Percentiles rank a stretch among this genome's conserved stretches.
Evolutionary conservation across 2,888 invertebrate species (phyloP).

Genomic region (Melanotus villosus): DNA sequence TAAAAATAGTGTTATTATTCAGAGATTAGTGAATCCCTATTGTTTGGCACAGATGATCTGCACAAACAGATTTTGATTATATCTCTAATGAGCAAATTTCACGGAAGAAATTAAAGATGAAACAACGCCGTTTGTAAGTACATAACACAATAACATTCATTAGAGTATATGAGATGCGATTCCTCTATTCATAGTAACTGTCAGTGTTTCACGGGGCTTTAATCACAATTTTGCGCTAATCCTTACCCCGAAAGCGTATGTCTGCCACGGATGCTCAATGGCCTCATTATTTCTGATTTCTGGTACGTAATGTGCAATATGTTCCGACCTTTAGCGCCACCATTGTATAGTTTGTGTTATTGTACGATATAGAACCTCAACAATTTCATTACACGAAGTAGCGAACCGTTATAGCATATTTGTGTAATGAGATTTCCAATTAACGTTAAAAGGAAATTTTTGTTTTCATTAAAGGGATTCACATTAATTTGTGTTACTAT

Average conservation of each 20-base stretch:
- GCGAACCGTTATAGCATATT: constrained; percentile 12
- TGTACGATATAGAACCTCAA: neutral
- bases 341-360: neutral
- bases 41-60: too few species aligned
- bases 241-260: neutral
- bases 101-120: too few species aligned
- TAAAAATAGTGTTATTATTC: too few species aligned
- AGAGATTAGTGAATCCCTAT: too few species aligned
- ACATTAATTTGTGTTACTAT: neutral
- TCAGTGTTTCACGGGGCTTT: constrained; percentile 20
- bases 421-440: constrained; percentile 2
- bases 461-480: neutral
- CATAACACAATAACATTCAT: constrained; percentile 14
- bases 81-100: too few species aligned
- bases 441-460: constrained; percentile 5
- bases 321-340: neutral
- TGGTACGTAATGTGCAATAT: constrained; percentile 10
- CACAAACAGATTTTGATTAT: too few species aligned
- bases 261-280: constrained; percentile 8
- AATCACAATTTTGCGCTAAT: constrained; percentile 12
- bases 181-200: constrained; percentile 5
- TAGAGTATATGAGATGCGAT: constrained; percentile 1
- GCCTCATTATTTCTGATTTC: constrained; percentile 26
- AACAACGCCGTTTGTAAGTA: too few species aligned
- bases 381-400: constrained; percentile 21